Percentiles rank a stretch among this genome's conserved stretches.
These are phyloP conservation scores for Actinia equina DNA, from an alignment of 64 coral and sea anemone species.

Conservation along the genomic window DNA sequence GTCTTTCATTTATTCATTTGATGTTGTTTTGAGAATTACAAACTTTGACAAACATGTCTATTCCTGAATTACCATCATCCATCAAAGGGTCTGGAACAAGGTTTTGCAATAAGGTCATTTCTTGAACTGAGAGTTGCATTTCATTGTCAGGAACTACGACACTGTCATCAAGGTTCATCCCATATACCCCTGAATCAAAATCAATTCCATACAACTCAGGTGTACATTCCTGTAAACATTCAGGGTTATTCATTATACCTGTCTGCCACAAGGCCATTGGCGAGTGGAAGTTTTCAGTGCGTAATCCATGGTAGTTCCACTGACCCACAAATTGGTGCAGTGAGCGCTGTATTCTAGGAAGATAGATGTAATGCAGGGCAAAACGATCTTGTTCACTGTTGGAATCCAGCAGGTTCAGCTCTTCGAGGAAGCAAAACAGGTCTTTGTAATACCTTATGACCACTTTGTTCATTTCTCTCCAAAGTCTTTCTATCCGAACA, in stretches of 20 bases:
- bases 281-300: slow-evolving; percentile 41
- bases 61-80: slow-evolving; percentile 52
- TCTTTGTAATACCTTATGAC: slow-evolving; percentile 52
- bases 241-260: slow-evolving; percentile 21
- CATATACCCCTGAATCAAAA: slow-evolving; percentile 16
- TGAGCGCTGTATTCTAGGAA: slow-evolving; percentile 52
- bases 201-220: background rate
- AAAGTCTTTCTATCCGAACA: too few species aligned
- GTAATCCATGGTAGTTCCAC: slow-evolving; percentile 69
- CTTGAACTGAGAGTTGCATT: slow-evolving; percentile 27
- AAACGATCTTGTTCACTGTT: slow-evolving; percentile 40
- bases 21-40: too few species aligned
- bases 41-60: slow-evolving; percentile 42
- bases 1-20: too few species aligned
- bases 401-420: slow-evolving; percentile 41
- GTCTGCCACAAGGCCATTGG: slow-evolving; percentile 63
- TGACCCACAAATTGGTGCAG: slow-evolving; percentile 41
- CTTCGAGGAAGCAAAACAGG: slow-evolving; percentile 37
- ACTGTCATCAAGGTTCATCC: too few species aligned
- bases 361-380: slow-evolving; percentile 45
- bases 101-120: slow-evolving; percentile 33
- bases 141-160: background rate
- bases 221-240: slow-evolving; percentile 18
- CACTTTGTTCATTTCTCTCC: too few species aligned
- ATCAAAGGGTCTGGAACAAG: slow-evolving; percentile 48